Evolutionary conservation across 1,140 invertebrate species (phyloP), one percentile per base, ranked within the genome.

Genomic region (Hyposmocoma kahamanoa): DNA sequence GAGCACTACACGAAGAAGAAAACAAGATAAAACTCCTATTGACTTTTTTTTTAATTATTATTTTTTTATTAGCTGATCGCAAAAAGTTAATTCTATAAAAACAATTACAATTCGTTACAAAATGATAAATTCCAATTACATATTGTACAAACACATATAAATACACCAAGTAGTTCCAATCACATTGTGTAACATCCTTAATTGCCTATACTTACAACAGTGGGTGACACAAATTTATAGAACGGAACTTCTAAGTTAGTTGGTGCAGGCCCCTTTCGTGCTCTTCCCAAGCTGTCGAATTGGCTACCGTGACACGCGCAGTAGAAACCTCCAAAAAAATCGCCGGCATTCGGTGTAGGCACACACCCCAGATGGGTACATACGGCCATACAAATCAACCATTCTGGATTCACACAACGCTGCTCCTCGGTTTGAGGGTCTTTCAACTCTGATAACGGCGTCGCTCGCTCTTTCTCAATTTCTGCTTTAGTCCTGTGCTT

Each of bases 271-370:
- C 96, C 96, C 87, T 95, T 96, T 10, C 95, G 89, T 56, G 95
- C 91, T 54, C 95, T 87, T 1, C 95, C 96, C 26, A 94, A 90
- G 13, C 90, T 91, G 75, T 97, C 96, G 70, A 95, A 98, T 78
- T 97, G 95, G 49, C 95, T 97, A 19, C 95, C 95, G 66, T 98
- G 96, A 75, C 96, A 97, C 0, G 96, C 96, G 72, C 96, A 97
- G 72, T 95, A 97, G 67, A 95, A 97, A 13, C 96, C 95, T 5
- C 81, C 81, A 1, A 90, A 89, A 65, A 86, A 89, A 67, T 89
- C 94, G 34, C 95, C 94, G 42, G 92, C 89, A 72, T 95, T 92
- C 4, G 94, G 90, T 62, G 96, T 91, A 32, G 94, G 94, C 18
- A 96, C 90, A 85, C 94, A 96, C 56, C 95, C 96, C 47, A 97